Base-by-base conservation (phyloP, 2,113 vertebrate genomes). In the Sporophila hypoxantha region DNA sequence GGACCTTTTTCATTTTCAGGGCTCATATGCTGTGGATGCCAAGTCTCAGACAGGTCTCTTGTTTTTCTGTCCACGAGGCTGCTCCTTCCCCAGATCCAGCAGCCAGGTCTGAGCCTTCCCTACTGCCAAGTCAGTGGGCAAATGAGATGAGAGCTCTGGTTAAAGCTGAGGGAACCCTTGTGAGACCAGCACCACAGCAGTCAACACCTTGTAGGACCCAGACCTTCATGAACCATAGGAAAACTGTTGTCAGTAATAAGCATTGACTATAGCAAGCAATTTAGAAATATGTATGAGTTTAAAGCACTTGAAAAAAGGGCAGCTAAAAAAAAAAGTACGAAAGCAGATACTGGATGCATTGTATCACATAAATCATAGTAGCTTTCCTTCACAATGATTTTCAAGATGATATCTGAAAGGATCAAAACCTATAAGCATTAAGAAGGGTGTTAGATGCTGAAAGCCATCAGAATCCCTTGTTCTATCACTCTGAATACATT, bases 401-500 rank as follows among this genome's bases (percentile, higher is more conserved):
- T 86, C 70, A 88, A 93, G 89, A 94, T 93, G 76, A 17, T 93
- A 93, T 88, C 87, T 92, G 85, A 76, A 91, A 91, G 62, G 87
- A 95, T 93, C 85, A 93, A 88, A 92, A 80, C 76, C 62, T 67
- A 82, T 86, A 75, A 91, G 76, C 67, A 88, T 84, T 94, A 92
- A 76, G 77, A 82, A 81, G 70, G 32, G 59, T 88, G 85, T 93
- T 92, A 87, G 85, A 92, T 7, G 29, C 90, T 78, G 91, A 95
- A 94, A 95, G 44, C 76, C 71, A 79, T 76, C 39, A n/a, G n/a
- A 95, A 95, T 93, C 74, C 60, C 86, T 85, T 91, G 80, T 89
- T 94, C 94, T 92, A 81, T 76, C 84, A 77, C 91, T 91, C 79
- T 93, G 79, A 87, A 93, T 92, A 91, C 66, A 95, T 93, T 66